Percentiles rank a stretch among this genome's conserved stretches.
phyloP scores from a whole-genome alignment of 2,113 vertebrate genomes.

The Poecile atricapillus region DNA sequence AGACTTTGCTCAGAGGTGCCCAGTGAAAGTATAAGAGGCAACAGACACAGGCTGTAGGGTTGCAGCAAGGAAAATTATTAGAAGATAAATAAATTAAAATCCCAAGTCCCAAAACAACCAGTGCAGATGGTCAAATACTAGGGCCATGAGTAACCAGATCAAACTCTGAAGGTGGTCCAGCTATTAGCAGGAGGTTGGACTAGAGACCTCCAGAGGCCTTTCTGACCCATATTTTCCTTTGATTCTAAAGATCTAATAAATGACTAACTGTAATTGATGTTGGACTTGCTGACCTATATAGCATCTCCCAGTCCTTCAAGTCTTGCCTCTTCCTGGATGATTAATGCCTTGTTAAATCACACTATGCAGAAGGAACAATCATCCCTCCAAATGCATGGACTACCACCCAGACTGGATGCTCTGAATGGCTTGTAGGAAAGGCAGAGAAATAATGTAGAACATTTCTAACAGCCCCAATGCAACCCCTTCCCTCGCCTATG shows the following conservation, averaged over 20 bases:
- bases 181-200: not conserved
- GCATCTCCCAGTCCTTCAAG: not conserved
- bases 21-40: not conserved
- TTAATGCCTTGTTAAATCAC: conserved; percentile 4
- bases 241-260: not conserved
- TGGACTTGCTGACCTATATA: not conserved
- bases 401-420: not conserved
- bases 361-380: not conserved
- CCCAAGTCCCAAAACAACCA: not conserved
- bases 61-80: not conserved
- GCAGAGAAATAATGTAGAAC: not conserved
- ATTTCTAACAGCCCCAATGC: not conserved
- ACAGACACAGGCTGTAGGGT: not conserved
- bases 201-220: not conserved
- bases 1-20: not conserved
- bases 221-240: not conserved
- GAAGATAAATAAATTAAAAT: not conserved
- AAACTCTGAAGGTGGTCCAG: not conserved
- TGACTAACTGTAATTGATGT: not conserved
- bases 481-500: not conserved
- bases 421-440: not conserved
- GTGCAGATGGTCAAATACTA: not conserved
- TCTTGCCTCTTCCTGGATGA: not conserved
- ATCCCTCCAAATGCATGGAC: not conserved
- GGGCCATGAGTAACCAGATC: not conserved